Conservation (phyloP, 2,797 vertebrate species). For the Oryzias sinensis region DNA sequence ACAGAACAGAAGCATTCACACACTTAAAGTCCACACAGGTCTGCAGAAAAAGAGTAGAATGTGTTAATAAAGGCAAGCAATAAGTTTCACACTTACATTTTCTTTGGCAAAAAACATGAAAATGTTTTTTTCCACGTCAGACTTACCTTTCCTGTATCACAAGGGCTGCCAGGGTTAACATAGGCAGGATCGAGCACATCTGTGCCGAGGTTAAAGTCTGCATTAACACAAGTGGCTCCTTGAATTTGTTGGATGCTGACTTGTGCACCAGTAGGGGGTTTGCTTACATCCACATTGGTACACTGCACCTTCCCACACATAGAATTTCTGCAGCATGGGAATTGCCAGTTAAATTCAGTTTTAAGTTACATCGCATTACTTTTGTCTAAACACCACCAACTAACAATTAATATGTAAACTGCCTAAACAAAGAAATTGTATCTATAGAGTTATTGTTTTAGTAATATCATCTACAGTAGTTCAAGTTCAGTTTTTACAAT, state of each 20-base stretch:
- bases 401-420: too few relatives aligned
- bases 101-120: neutral
- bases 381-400: neutral
- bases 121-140: neutral
- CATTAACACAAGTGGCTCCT: conserved; percentile 74
- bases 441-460: too few relatives aligned
- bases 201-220: conserved; percentile 82
- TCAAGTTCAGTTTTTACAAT: too few relatives aligned
- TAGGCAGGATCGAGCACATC: conserved; percentile 87
- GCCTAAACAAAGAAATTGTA: too few relatives aligned
- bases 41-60: conserved; percentile 62
- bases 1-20: conserved; percentile 75
- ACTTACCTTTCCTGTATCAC: conserved; percentile 79
- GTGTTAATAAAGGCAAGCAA: neutral
- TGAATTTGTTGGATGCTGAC: conserved; percentile 50
- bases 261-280: conserved; percentile 48
- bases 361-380: neutral
- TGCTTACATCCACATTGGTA: conserved; percentile 68
- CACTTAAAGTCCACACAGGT: conserved; percentile 82
- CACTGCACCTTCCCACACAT: conserved; percentile 91
- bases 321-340: conserved; percentile 69
- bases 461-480: too few relatives aligned
- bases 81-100: neutral
- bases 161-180: conserved; percentile 83
- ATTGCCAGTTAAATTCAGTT: neutral